These are phyloP conservation scores for Lycopodina hypogea DNA, from an alignment of 37 sponge, comb jelly and placozoan species.

Conservation along the genomic window DNA sequence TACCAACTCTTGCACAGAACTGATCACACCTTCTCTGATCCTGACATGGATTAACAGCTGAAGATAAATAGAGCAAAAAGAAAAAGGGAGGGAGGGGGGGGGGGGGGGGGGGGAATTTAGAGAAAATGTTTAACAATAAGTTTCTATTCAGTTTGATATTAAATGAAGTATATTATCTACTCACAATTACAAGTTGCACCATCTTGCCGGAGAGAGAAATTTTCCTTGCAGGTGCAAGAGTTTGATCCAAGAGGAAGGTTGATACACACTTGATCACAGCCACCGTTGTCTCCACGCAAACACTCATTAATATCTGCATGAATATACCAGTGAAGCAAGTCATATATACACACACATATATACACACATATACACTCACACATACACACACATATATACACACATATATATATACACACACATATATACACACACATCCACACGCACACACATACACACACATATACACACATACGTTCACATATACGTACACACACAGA, in stretches of 20 bases:
- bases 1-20: background rate
- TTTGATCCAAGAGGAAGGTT: conserved; percentile 15
- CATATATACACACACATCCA: too few relatives aligned
- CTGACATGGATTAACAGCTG: background rate
- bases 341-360: too few relatives aligned
- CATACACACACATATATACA: too few relatives aligned
- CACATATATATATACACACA: too few relatives aligned
- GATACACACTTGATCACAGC: conserved; percentile 30
- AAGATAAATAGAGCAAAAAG: background rate
- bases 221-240: conserved; percentile 4
- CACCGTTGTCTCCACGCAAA: conserved; percentile 1
- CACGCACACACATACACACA: too few relatives aligned
- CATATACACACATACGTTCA: too few relatives aligned
- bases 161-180: background rate
- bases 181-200: conserved; percentile 4
- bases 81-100: background rate
- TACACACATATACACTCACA: too few relatives aligned
- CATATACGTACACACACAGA: too few relatives aligned
- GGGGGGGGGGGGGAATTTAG: background rate
- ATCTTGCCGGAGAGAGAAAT: background rate
- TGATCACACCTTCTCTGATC: background rate
- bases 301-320: conserved; percentile 48
- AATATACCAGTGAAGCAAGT: background rate
- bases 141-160: too few relatives aligned
- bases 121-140: background rate